Percentiles rank a stretch among this genome's conserved stretches.
phyloP scores from a whole-genome alignment of 1,140 invertebrate species.

The Ceratosolen fusciceps region DNA sequence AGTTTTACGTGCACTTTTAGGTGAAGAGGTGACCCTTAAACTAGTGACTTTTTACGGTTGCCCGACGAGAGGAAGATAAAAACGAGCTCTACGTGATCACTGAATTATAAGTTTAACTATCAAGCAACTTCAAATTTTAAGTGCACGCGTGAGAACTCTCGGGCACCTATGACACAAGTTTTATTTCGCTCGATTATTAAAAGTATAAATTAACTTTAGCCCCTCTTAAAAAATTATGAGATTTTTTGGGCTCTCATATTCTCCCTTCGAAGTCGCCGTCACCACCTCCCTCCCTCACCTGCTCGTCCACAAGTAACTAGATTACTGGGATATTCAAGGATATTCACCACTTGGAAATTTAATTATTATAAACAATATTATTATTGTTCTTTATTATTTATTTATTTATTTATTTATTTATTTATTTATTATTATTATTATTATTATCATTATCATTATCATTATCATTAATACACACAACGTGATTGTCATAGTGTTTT shows the following conservation, averaged over 20 bases:
- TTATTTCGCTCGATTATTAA: conserved; percentile 45
- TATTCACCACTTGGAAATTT: not conserved
- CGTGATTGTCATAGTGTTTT: no score
- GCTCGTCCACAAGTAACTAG: no score
- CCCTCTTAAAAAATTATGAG: not conserved
- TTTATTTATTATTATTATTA: no score
- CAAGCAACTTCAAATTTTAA: conserved; percentile 42
- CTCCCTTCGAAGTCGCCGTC: no score
- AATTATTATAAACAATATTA: no score
- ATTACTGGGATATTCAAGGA: no score
- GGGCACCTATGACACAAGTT: conserved; percentile 22
- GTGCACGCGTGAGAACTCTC: conserved; percentile 8
- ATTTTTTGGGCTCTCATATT: no score
- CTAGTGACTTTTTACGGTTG: conserved; percentile 43
- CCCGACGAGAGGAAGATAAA: conserved; percentile 30
- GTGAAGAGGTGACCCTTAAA: conserved; percentile 19
- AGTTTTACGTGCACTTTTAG: conserved; percentile 40
- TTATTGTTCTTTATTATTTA: no score
- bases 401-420: no score
- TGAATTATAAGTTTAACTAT: conserved; percentile 46
- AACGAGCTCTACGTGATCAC: conserved; percentile 43
- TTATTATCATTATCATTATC: no score
- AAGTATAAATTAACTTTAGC: conserved; percentile 40
- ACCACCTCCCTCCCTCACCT: no score
- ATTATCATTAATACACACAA: no score